Conservation (phyloP, 1,140 invertebrate genomes). For the Gonioctena quinquepunctata region DNA sequence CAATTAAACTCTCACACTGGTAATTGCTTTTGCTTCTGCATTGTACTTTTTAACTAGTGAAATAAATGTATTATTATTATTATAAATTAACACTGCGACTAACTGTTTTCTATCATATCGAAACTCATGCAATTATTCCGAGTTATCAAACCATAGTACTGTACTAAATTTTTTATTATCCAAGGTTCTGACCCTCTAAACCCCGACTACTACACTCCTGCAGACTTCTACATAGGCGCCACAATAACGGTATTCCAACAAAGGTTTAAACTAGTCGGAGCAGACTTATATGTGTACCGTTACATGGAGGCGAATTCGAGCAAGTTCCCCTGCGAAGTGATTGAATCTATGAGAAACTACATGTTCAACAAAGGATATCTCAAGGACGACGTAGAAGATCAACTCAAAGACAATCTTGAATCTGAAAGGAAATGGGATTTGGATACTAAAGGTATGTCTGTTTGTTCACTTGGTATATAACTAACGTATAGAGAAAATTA, state of each 20-base stretch:
- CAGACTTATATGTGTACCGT: conserved; percentile 70
- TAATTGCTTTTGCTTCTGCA: no score
- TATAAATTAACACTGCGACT: no score
- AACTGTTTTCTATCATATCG: no score
- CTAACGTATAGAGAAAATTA: no score
- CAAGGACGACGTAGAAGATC: conserved; percentile 60
- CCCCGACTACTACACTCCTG: conserved; percentile 67
- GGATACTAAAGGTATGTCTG: conserved; percentile 31
- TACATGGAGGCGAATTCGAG: conserved; percentile 71
- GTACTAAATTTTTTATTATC: no score
- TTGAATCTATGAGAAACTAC: conserved; percentile 66
- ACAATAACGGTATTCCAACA: conserved; percentile 67
- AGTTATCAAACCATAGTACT: no score
- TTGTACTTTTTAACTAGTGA: no score
- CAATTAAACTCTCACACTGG: no score
- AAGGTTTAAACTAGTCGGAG: conserved; percentile 68
- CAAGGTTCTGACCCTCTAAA: conserved; percentile 60
- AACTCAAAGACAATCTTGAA: conserved; percentile 40
- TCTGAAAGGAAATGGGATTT: conserved; percentile 41
- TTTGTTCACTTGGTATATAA: no score
- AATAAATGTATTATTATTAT: no score
- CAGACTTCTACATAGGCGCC: conserved; percentile 70
- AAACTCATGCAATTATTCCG: no score
- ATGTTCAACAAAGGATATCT: conserved; percentile 63
- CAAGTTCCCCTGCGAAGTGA: conserved; percentile 67